Evolutionary conservation across 2,113 vertebrate genomes (phyloP).

Genomic region (Orientallactaga bullata): DNA sequence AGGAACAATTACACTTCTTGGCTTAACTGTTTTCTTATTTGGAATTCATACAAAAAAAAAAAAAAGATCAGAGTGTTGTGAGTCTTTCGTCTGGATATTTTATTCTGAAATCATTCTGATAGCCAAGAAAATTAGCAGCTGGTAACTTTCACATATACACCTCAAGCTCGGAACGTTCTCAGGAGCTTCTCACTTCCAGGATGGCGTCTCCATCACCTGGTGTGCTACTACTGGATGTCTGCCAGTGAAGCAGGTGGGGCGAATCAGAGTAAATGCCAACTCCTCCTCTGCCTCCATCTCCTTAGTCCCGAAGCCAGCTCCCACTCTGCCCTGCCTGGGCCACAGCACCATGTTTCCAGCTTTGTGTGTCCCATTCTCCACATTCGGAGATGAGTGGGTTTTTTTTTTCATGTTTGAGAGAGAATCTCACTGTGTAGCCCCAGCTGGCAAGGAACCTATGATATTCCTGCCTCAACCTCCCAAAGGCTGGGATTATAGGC

Average conservation of each 20-base stretch:
- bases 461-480: no score
- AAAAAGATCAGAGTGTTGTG: slow-evolving; percentile 25
- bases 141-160: not conserved
- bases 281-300: not conserved
- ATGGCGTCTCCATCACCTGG: not conserved
- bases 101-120: slow-evolving; percentile 53
- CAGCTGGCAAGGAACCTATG: no score
- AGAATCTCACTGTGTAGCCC: no score
- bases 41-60: slow-evolving; percentile 43
- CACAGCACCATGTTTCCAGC: no score
- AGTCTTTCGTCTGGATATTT: slow-evolving; percentile 49
- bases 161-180: not conserved
- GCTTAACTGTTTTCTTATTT: slow-evolving; percentile 70
- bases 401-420: no score
- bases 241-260: not conserved
- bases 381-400: no score
- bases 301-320: not conserved
- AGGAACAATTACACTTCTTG: slow-evolving; percentile 46
- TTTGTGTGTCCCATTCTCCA: no score
- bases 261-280: not conserved
- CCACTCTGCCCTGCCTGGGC: not conserved
- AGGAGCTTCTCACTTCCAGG: not conserved
- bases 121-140: slow-evolving; percentile 22
- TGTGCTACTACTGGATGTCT: not conserved
- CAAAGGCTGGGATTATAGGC: no score